Evolutionary conservation across 1,140 invertebrate species (phyloP).

Genomic region (Drepana arcuata): DNA sequence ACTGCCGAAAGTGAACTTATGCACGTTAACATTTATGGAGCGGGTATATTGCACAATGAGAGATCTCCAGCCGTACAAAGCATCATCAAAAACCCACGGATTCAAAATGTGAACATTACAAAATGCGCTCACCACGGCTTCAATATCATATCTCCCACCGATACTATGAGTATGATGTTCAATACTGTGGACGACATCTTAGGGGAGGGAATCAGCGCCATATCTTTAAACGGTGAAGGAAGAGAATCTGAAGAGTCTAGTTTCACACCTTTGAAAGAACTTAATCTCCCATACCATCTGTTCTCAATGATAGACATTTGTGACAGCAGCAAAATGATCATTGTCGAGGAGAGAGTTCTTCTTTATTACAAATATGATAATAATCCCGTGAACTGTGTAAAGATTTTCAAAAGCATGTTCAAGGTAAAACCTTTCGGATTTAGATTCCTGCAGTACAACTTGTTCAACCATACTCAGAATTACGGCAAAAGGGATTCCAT

Average conservation of each 20-base stretch:
- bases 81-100: conserved; percentile 86
- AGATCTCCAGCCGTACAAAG: conserved; percentile 93
- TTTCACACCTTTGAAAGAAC: conserved; percentile 85
- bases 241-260: conserved; percentile 90
- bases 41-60: conserved; percentile 96
- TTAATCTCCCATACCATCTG: conserved; percentile 93
- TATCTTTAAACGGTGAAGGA: conserved; percentile 94
- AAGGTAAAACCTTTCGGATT: conserved; percentile 91
- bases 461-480: conserved; percentile 90
- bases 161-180: conserved; percentile 80
- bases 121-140: conserved; percentile 93
- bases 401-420: conserved; percentile 92
- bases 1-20: conserved; percentile 83
- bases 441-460: conserved; percentile 92
- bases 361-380: conserved; percentile 99
- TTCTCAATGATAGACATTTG: conserved; percentile 98
- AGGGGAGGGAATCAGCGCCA: conserved; percentile 90
- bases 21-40: conserved; percentile 92
- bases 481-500: conserved; percentile 88
- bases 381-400: conserved; percentile 96
- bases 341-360: conserved; percentile 90
- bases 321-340: conserved; percentile 92
- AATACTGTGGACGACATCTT: conserved; percentile 86
- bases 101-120: conserved; percentile 87
- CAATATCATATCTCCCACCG: conserved; percentile 90